These are phyloP conservation scores for Hirudinaria manillensis DNA, from an alignment of 2,888 invertebrate species.

Conservation along the genomic window DNA sequence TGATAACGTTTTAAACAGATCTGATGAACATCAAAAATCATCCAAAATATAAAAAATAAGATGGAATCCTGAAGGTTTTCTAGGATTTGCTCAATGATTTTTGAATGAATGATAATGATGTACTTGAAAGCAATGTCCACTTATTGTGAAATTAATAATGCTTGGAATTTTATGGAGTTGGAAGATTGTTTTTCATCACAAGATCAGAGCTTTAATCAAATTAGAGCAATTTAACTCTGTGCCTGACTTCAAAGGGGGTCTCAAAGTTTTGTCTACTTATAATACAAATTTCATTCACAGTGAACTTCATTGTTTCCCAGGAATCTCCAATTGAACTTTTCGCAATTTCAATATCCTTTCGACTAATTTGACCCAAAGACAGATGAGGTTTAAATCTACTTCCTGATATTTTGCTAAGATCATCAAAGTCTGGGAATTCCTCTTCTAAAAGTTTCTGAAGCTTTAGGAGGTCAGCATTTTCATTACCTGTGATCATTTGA, in stretches of 20 bases:
- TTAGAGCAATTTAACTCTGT: constrained; percentile 17
- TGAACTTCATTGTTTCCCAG: constrained; percentile 27
- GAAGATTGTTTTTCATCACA: background rate
- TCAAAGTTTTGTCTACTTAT: constrained; percentile 31
- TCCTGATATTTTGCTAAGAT: constrained; percentile 14
- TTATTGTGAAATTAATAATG: no score
- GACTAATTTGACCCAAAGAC: constrained; percentile 30
- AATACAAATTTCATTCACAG: constrained; percentile 26
- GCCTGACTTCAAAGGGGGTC: constrained; percentile 28
- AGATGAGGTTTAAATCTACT: constrained; percentile 30
- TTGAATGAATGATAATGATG: no score
- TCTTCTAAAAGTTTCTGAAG: constrained; percentile 16
- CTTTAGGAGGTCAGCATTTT: constrained; percentile 19
- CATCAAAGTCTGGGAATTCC: constrained; percentile 26
- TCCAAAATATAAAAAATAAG: no score
- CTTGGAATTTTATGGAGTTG: background rate
- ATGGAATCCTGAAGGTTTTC: no score
- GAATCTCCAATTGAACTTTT: background rate
- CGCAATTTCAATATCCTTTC: constrained; percentile 11
- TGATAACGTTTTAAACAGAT: no score
- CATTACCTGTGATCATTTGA: background rate
- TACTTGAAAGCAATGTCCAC: no score
- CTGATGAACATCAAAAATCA: no score
- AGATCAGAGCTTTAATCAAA: background rate
- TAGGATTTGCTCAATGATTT: no score